phyloP scores from a whole-genome alignment of 1,140 invertebrate genomes.

The Solen grandis region DNA sequence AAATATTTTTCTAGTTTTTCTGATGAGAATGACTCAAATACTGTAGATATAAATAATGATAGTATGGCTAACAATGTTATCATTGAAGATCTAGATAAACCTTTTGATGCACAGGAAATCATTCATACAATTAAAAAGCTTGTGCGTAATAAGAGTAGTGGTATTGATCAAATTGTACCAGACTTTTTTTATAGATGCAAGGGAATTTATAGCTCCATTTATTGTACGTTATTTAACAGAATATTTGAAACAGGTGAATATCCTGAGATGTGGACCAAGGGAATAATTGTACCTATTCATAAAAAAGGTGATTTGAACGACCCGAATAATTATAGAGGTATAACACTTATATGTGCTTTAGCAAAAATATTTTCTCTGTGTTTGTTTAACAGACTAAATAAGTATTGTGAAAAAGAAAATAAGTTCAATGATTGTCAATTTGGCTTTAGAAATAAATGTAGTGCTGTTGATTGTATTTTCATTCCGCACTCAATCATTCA shows the following conservation, averaged over 20 bases:
- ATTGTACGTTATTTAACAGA: too few relatives aligned
- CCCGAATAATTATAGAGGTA: slow-evolving; percentile 24
- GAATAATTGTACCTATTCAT: slow-evolving; percentile 11
- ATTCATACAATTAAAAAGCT: not conserved
- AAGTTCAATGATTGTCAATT: not conserved
- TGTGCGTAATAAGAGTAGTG: not conserved
- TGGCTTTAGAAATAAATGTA: slow-evolving; percentile 14
- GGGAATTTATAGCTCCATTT: too few relatives aligned
- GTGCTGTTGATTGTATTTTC: slow-evolving; percentile 3
- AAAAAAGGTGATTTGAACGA: slow-evolving; percentile 8
- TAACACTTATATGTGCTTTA: not conserved
- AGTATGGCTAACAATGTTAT: not conserved
- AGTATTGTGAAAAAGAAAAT: not conserved
- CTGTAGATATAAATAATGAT: not conserved
- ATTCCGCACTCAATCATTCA: not conserved
- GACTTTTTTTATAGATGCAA: not conserved
- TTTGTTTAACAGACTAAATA: not conserved
- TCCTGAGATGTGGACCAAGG: slow-evolving; percentile 8
- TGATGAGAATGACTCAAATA: not conserved
- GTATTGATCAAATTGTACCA: not conserved
- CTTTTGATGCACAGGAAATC: not conserved
- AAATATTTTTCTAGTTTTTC: not conserved
- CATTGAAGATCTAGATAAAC: not conserved
- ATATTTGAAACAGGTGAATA: slow-evolving; percentile 7
- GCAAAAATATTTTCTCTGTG: not conserved